A percentile compares a stretch with the other conserved stretches of the same genome.
Conservation (phyloP, 2,797 vertebrate species). For the Cuculus canorus region DNA sequence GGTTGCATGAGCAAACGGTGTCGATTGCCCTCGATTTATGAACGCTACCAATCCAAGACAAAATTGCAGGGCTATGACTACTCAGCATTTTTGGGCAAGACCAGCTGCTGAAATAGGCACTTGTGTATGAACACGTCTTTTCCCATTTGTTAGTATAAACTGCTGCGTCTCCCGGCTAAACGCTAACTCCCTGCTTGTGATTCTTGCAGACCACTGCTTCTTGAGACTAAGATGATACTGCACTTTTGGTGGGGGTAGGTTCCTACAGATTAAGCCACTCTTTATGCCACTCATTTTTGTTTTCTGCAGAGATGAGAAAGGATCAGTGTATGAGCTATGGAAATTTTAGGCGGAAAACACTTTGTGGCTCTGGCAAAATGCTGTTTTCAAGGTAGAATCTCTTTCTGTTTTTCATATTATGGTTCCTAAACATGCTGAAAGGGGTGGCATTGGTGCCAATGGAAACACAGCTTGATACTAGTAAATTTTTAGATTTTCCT, state of each 20-base stretch:
- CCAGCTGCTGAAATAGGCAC: not conserved
- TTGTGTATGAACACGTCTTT: accelerated
- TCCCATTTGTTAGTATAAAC: not conserved
- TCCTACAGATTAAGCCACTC: not conserved
- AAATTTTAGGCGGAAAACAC: not conserved
- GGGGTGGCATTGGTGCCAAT: not conserved
- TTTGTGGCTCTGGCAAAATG: not conserved
- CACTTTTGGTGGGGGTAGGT: not conserved
- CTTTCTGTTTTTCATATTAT: not conserved
- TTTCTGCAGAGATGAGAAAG: not conserved
- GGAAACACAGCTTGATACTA: not conserved
- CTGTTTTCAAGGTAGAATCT: not conserved
- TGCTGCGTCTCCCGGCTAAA: not conserved
- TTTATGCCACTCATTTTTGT: not conserved
- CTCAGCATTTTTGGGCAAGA: not conserved
- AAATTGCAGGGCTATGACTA: not conserved
- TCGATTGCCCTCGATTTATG: not conserved
- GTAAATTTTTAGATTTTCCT: not conserved
- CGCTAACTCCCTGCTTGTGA: not conserved
- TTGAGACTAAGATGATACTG: not conserved
- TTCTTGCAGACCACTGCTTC: not conserved
- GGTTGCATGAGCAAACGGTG: accelerated
- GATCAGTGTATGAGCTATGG: not conserved
- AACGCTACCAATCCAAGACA: not conserved
- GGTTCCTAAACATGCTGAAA: not conserved